Percentiles rank a stretch among this genome's conserved stretches.
These are phyloP conservation scores for Siniperca obscura DNA, from an alignment of 2,797 vertebrate genomes.

Conservation along the genomic window DNA sequence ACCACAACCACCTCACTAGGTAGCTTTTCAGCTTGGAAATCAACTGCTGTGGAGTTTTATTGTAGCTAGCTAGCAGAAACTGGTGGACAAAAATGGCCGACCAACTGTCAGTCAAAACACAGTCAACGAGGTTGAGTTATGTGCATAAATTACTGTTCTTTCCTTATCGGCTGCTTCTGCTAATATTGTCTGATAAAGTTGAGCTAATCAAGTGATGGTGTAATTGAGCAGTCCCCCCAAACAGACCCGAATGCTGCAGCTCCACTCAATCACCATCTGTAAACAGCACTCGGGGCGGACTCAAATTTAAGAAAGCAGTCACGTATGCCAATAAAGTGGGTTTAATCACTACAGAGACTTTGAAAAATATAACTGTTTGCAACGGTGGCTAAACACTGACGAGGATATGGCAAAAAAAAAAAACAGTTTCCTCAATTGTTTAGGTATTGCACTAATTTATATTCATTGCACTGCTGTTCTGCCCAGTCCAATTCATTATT, in stretches of 20 bases:
- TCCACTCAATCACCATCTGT: conserved; percentile 25
- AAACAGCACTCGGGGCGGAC: background rate
- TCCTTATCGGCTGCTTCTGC: background rate
- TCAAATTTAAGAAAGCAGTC: conserved; percentile 14
- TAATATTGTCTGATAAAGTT: conserved; percentile 1
- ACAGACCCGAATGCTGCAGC: conserved; percentile 3
- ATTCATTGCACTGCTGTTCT: too few relatives aligned
- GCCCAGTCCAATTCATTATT: too few relatives aligned
- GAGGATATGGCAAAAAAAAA: too few relatives aligned
- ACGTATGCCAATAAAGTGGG: background rate
- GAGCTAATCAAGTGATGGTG: conserved; percentile 25
- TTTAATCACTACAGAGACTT: background rate
- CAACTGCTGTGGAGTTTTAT: background rate
- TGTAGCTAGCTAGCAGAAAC: background rate
- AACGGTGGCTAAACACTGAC: background rate
- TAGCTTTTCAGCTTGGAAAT: background rate
- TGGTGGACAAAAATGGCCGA: background rate
- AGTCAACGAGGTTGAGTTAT: background rate
- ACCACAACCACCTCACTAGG: background rate
- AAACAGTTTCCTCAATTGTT: background rate
- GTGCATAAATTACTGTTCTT: background rate
- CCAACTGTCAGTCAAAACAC: background rate
- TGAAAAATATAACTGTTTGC: background rate
- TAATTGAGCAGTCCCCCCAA: conserved; percentile 25
- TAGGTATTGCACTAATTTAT: too few relatives aligned